Percentiles rank a stretch among this genome's conserved stretches.
Evolutionary conservation across 2,113 vertebrate species (phyloP).

Genomic region (Vulpes ferrilata): DNA sequence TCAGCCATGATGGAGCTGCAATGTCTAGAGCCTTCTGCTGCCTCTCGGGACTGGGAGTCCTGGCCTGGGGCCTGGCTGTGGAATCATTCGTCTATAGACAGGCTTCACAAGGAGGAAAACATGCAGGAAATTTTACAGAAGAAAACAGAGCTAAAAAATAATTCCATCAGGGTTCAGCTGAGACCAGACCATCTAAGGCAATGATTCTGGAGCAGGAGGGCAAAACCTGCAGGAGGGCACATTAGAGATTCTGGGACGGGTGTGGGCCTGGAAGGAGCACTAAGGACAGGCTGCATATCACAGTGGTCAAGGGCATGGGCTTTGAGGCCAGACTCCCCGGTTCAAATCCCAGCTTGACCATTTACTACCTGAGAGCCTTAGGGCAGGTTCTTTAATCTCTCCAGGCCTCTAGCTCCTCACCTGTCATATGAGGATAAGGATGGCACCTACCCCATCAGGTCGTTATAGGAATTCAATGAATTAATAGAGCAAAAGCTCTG

Average conservation of each 20-base stretch:
- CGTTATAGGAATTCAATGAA: neutral
- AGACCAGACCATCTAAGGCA: neutral
- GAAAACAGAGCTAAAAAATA: slow-evolving; percentile 30
- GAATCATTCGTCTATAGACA: slow-evolving; percentile 54
- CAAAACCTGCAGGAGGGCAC: neutral
- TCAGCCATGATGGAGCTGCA: slow-evolving; percentile 52
- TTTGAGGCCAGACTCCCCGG: neutral
- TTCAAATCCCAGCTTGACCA: slow-evolving; percentile 33
- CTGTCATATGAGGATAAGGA: neutral
- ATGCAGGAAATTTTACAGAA: neutral
- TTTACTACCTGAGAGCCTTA: neutral
- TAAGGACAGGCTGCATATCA: neutral
- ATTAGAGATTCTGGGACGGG: neutral
- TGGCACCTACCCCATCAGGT: neutral
- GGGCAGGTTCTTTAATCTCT: neutral
- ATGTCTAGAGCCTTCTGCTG: slow-evolving; percentile 63
- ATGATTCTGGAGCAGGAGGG: neutral
- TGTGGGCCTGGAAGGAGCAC: neutral
- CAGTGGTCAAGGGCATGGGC: neutral
- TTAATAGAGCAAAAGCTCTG: neutral
- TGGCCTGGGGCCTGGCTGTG: slow-evolving; percentile 54
- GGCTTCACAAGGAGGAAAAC: slow-evolving; percentile 45
- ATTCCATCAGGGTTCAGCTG: neutral
- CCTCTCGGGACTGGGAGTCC: neutral
- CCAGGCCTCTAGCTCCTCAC: neutral